phyloP scores from a whole-genome alignment of 2,113 vertebrate genomes.

The Tor tambroides region DNA sequence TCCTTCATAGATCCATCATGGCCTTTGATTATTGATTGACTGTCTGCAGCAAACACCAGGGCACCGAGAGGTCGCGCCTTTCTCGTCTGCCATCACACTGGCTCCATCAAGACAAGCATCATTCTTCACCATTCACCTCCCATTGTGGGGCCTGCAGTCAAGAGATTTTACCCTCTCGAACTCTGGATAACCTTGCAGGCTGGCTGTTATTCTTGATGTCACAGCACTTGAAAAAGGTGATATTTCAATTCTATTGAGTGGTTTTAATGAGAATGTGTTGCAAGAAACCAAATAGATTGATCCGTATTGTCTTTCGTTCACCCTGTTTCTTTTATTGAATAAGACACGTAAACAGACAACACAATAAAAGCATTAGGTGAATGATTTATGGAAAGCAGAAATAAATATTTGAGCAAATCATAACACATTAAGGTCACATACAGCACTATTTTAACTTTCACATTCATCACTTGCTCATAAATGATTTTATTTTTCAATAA shows the following conservation, averaged over 20 bases:
- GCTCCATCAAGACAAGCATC: constrained; percentile 26
- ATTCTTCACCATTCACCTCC: constrained; percentile 42
- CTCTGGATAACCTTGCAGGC: constrained; percentile 49
- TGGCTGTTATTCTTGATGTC: constrained; percentile 44
- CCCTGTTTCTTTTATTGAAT: not conserved
- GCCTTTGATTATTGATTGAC: constrained; percentile 53
- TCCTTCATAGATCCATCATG: constrained; percentile 39
- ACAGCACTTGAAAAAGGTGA: constrained; percentile 27
- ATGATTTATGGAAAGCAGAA: not conserved
- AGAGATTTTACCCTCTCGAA: constrained; percentile 20
- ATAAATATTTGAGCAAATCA: constrained; percentile 1
- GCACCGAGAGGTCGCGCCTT: constrained; percentile 32
- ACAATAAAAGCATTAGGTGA: not conserved
- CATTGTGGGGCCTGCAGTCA: not conserved
- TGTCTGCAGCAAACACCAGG: constrained; percentile 18
- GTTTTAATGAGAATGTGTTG: constrained; percentile 4
- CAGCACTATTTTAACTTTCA: not conserved
- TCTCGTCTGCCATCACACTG: constrained; percentile 26
- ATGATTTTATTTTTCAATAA: not conserved
- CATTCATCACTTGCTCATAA: constrained; percentile 2
- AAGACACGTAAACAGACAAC: not conserved
- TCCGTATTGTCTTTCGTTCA: not conserved
- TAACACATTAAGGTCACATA: constrained; percentile 18
- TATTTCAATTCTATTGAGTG: constrained; percentile 35
- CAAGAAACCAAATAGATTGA: not conserved